Percentiles rank a stretch among this genome's conserved stretches.
Conservation (phyloP, 64 coral and sea anemone species). For the Actinia tenebrosa region DNA sequence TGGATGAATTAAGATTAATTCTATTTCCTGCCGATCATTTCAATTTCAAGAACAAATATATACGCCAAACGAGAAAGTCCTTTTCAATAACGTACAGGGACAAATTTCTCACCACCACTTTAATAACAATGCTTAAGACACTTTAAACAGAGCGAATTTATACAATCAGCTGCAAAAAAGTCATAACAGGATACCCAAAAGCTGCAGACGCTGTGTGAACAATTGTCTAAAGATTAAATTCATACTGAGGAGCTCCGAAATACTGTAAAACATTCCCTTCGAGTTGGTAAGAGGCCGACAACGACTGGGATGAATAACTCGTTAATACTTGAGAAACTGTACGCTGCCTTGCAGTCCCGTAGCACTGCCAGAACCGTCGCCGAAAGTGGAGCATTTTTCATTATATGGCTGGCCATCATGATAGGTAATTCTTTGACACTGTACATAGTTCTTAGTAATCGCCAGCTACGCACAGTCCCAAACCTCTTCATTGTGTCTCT, state of each 20-base stretch:
- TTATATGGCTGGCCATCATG: constrained; percentile 3
- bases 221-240: not conserved
- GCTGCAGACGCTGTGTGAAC: not conserved
- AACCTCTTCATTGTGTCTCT: constrained; percentile 57
- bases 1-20: not conserved
- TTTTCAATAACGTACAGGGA: not conserved
- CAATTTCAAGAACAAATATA: not conserved
- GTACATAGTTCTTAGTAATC: constrained; percentile 12
- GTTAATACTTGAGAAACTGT: not conserved
- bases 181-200: too few relatives aligned
- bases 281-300: not conserved
- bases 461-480: constrained; percentile 45
- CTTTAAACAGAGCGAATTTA: too few relatives aligned
- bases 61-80: not conserved
- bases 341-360: not conserved
- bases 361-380: constrained; percentile 1
- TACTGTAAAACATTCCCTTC: not conserved
- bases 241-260: not conserved
- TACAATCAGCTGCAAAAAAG: too few relatives aligned
- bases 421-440: constrained; percentile 35
- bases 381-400: constrained; percentile 3
- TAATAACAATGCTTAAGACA: too few relatives aligned
- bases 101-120: too few relatives aligned
- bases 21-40: not conserved
- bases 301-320: not conserved